Evolutionary conservation across 2,888 invertebrate species (phyloP).

Genomic region (Chaetoderma sp.): DNA sequence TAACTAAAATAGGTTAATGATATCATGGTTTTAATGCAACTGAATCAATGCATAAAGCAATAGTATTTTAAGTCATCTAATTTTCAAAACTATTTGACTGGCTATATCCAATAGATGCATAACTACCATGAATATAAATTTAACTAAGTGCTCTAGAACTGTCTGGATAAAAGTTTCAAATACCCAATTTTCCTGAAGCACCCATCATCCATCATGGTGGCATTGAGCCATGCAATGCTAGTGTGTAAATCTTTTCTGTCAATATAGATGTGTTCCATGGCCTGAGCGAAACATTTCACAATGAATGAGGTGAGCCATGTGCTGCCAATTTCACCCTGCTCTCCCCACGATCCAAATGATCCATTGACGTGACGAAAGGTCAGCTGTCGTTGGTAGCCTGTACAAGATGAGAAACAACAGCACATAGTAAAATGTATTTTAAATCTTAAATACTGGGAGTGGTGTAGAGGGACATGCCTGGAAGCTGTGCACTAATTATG

Average conservation of each 20-base stretch:
- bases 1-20: no score
- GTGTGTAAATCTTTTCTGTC: conserved; percentile 72
- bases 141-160: not conserved
- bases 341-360: conserved; percentile 67
- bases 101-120: no score
- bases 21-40: no score
- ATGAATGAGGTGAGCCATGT: conserved; percentile 80
- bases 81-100: no score
- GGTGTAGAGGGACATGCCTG: no score
- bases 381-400: conserved; percentile 89
- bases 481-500: no score
- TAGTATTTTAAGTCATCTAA: no score
- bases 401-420: not conserved
- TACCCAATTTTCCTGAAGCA: conserved; percentile 77
- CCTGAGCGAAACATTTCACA: conserved; percentile 79
- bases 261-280: conserved; percentile 70
- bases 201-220: conserved; percentile 80
- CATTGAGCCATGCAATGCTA: conserved; percentile 50
- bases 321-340: conserved; percentile 51
- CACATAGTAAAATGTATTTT: not conserved
- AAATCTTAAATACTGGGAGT: not conserved
- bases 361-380: conserved; percentile 78
- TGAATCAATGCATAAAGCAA: no score
- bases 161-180: not conserved
- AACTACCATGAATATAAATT: no score